These are phyloP conservation scores for Phrynosoma platyrhinos DNA, from an alignment of 2,113 vertebrate genomes.

Conservation along the genomic window DNA sequence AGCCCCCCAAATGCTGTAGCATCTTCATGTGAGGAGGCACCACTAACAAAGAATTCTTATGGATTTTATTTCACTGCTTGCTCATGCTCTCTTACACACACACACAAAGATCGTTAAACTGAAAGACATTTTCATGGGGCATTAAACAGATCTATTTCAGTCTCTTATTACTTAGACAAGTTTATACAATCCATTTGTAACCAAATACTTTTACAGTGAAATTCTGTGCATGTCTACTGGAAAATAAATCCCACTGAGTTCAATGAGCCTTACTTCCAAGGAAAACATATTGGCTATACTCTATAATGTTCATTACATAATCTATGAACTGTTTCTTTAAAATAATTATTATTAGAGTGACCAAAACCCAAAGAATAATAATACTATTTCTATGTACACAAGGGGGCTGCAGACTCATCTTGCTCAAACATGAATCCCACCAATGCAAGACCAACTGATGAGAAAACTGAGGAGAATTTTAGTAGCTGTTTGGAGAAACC, in stretches of 20 bases:
- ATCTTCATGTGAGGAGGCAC: background rate
- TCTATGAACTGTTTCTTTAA: too few species aligned
- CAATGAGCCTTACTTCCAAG: background rate
- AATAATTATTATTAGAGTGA: background rate
- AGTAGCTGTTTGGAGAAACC: background rate
- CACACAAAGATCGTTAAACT: background rate
- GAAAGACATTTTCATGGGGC: background rate
- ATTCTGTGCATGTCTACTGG: background rate
- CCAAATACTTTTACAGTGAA: background rate
- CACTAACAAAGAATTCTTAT: background rate
- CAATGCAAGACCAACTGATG: background rate
- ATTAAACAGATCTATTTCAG: background rate
- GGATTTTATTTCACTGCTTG: background rate
- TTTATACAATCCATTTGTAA: background rate
- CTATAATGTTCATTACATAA: background rate
- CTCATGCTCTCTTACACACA: too few species aligned
- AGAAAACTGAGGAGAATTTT: background rate
- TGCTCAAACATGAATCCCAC: background rate
- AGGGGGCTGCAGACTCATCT: background rate
- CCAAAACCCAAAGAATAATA: background rate
- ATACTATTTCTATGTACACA: background rate
- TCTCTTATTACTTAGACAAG: background rate
- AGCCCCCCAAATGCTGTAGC: background rate
- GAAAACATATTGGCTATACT: background rate
- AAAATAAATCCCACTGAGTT: too few species aligned